Conservation (phyloP, 2,888 invertebrate genomes). For the Synergus umbraculus region DNA sequence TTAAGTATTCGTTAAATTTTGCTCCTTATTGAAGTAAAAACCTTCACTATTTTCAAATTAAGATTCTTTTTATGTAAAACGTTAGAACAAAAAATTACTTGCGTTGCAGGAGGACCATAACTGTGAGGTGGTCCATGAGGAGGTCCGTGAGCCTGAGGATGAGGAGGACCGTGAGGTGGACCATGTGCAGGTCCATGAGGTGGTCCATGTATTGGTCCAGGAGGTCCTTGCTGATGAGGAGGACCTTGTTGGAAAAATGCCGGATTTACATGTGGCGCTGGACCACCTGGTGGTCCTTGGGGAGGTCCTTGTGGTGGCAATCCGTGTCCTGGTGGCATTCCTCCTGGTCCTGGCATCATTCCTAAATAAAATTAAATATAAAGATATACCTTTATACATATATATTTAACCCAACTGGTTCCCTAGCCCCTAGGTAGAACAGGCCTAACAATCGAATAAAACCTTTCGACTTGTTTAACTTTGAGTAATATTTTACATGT, state of each 20-base stretch:
- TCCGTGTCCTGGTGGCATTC: constrained; percentile 79
- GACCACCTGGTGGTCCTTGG: constrained; percentile 81
- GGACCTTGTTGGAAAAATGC: constrained; percentile 94
- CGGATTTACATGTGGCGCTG: constrained; percentile 97
- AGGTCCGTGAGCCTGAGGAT: constrained; percentile 82
- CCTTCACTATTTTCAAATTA: not conserved
- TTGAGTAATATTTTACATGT: not conserved
- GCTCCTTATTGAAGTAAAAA: no score
- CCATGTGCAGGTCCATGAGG: constrained; percentile 83
- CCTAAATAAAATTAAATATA: constrained; percentile 48
- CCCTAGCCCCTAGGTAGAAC: constrained; percentile 13
- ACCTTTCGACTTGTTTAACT: not conserved
- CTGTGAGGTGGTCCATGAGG: constrained; percentile 80
- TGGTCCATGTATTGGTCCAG: constrained; percentile 83
- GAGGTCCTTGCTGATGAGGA: constrained; percentile 80
- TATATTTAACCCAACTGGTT: not conserved
- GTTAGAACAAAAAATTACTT: constrained; percentile 60
- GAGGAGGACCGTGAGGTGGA: constrained; percentile 82
- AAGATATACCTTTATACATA: not conserved
- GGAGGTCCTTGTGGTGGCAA: constrained; percentile 81
- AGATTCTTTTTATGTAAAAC: not conserved
- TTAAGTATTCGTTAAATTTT: no score
- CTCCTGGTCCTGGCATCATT: constrained; percentile 75
- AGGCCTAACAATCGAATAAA: constrained; percentile 7
- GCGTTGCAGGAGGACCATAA: constrained; percentile 79